These are phyloP conservation scores for Cydia pomonella DNA, from an alignment of 1,140 invertebrate genomes.

Conservation along the genomic window DNA sequence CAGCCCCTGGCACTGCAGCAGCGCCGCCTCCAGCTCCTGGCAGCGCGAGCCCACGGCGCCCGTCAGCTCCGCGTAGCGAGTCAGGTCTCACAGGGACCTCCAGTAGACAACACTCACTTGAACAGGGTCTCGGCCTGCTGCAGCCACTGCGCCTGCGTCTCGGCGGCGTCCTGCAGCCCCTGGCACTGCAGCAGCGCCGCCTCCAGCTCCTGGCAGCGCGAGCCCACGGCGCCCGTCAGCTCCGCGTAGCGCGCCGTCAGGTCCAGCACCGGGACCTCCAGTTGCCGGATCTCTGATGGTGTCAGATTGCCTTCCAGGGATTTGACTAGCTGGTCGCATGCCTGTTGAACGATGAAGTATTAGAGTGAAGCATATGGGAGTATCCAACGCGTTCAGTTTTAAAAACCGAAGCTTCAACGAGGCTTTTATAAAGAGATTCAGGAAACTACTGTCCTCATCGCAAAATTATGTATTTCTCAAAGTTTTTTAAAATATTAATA, in stretches of 20 bases:
- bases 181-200: slow-evolving; percentile 95
- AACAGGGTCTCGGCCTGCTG: slow-evolving; percentile 90
- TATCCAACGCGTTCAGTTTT: background rate
- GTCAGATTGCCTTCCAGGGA: slow-evolving; percentile 91
- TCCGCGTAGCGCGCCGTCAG: slow-evolving; percentile 90
- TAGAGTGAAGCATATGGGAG: background rate
- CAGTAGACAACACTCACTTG: too few species aligned
- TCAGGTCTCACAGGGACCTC: slow-evolving; percentile 89
- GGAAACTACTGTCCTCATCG: too few species aligned
- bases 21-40: too few species aligned
- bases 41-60: too few species aligned
- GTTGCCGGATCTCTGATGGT: slow-evolving; percentile 86
- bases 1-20: too few species aligned
- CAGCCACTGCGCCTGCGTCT: slow-evolving; percentile 92
- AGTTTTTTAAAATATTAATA: too few species aligned
- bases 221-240: slow-evolving; percentile 85
- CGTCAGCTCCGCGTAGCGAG: too few species aligned
- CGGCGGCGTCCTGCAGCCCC: slow-evolving; percentile 95
- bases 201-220: slow-evolving; percentile 92
- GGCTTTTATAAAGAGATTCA: too few species aligned
- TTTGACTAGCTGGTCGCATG: slow-evolving; percentile 86
- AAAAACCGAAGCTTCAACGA: background rate
- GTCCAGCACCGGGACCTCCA: slow-evolving; percentile 90
- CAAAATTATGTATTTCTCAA: too few species aligned
- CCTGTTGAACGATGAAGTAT: slow-evolving; percentile 71